These are phyloP conservation scores for Noturus placidus DNA, from an alignment of 2,113 vertebrate genomes.

Conservation along the genomic window DNA sequence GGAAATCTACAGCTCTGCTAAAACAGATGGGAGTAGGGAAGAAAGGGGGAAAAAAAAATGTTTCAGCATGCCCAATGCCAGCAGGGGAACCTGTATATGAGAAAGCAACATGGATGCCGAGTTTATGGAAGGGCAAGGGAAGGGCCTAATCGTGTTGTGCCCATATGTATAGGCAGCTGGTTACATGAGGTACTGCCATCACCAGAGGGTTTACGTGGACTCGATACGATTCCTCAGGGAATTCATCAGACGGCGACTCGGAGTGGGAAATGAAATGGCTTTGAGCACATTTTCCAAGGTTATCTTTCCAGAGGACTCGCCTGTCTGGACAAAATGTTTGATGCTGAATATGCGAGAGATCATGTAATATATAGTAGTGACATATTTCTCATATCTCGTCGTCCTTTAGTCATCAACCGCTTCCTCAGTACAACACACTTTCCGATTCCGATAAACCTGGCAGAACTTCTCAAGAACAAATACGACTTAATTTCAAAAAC, in stretches of 20 bases:
- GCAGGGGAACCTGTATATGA: conserved; percentile 24
- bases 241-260: not conserved
- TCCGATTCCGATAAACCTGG: not conserved
- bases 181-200: conserved; percentile 16
- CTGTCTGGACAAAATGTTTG: not conserved
- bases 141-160: conserved; percentile 34
- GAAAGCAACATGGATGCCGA: conserved; percentile 1
- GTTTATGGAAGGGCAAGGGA: conserved; percentile 10
- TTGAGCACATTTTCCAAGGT: not conserved
- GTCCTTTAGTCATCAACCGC: not conserved
- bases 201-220: conserved; percentile 23
- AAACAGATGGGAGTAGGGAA: conserved; percentile 37
- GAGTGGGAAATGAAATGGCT: conserved; percentile 26
- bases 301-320: not conserved
- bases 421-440: not conserved
- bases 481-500: not conserved
- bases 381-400: too few species aligned
- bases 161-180: conserved; percentile 43
- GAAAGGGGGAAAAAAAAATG: too few species aligned
- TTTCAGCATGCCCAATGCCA: conserved; percentile 22
- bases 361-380: too few species aligned
- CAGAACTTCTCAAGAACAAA: not conserved
- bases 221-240: not conserved
- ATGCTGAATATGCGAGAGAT: too few species aligned
- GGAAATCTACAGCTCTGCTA: conserved; percentile 1